Base-by-base conservation (phyloP, 2,888 invertebrate species). In the Amiota minor region DNA sequence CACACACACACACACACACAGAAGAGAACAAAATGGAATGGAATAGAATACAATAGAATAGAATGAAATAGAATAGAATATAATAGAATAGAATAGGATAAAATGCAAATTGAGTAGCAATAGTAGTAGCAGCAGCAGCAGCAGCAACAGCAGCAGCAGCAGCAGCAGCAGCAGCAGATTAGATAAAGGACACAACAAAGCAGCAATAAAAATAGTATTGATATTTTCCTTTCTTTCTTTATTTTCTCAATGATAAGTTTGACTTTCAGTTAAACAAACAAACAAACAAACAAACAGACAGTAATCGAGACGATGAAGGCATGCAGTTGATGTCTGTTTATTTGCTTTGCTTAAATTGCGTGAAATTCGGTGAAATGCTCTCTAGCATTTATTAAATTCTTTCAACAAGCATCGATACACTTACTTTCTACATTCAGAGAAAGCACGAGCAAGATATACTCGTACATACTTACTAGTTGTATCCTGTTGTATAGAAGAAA, bases 311-410 rank as follows among this genome's bases (percentile, higher is more conserved):
- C 20, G 47, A 4, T 53, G 46, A n/a, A 68, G 10, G 50, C 53
- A 12, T 53, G 67, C 53, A 56, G 18, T 70, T 56, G 11, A 46
- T 46, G 59, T 9, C 56, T 55, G 55, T 46, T 70, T 47, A 16
- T 46, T 12, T 78, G 76, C 72, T 80, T 35, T 65, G n/a, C 56
- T 55, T 80, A 74, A 78, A 77, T 76, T 80, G 80, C 76, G 80
- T 77, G 74, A 80, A 84, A 80, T 77, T 82, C 80, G 77, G 75
- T 45, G 35, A 35, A 35, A 35, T 14, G 14, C 72, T 75, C 77
- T 78, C 78, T 82, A 76, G 75, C 77, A 79, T 75, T 78, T 81
- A 84, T 83, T 84, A 84, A 84, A 83, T 82, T 84, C 80, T 77
- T 74, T 78, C 61, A 55, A 75, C 16, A 47, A 12, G 18, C 62